phyloP scores from a whole-genome alignment of 2,113 vertebrate species.

The Pungitius pungitius region DNA sequence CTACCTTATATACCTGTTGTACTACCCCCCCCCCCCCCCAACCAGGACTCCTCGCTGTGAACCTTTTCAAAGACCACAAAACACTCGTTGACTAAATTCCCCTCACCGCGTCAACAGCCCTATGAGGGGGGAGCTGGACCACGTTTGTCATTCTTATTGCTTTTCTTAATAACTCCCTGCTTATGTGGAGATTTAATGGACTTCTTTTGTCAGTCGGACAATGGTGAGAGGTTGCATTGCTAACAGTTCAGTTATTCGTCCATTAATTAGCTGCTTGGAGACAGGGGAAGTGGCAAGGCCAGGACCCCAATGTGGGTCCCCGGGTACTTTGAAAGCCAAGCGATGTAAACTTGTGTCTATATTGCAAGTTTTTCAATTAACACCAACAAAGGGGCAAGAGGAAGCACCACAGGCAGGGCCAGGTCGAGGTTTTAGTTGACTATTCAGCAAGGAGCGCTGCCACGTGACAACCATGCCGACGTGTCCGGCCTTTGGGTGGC shows the following conservation, averaged over 20 bases:
- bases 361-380: constrained; percentile 52
- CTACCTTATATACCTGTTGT: not conserved
- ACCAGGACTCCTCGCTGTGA: not conserved
- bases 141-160: not conserved
- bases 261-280: constrained; percentile 1
- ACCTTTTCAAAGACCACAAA: too few species aligned
- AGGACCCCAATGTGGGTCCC: constrained; percentile 16
- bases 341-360: constrained; percentile 25
- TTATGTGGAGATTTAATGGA: not conserved
- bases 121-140: not conserved
- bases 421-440: constrained; percentile 41
- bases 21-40: too few species aligned
- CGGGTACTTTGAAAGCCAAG: constrained; percentile 19
- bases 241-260: constrained; percentile 3
- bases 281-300: not conserved
- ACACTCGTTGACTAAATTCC: not conserved
- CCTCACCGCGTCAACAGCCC: not conserved
- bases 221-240: not conserved
- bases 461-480: constrained; percentile 53
- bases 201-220: not conserved
- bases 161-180: not conserved
- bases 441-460: constrained; percentile 39
- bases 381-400: constrained; percentile 26
- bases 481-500: constrained; percentile 69
- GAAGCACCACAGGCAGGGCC: constrained; percentile 10